These are phyloP conservation scores for Rhagonycha lutea DNA, from an alignment of 2,888 invertebrate genomes.

Conservation along the genomic window DNA sequence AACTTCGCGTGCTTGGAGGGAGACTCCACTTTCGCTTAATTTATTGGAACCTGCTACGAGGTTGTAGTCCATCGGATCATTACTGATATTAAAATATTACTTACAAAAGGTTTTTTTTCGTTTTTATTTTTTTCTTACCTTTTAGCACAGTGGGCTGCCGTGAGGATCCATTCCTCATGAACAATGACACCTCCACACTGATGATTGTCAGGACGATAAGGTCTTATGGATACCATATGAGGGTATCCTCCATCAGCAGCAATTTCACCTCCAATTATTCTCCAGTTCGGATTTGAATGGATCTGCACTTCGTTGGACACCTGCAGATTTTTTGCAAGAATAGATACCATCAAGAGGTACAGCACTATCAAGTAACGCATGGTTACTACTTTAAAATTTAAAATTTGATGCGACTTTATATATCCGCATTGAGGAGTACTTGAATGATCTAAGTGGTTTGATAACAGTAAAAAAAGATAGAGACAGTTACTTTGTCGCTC, in stretches of 20 bases:
- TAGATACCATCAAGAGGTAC: too few species aligned
- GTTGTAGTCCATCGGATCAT: not conserved
- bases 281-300: not conserved
- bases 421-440: too few species aligned
- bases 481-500: too few species aligned
- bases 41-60: conserved; percentile 59
- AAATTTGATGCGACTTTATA: too few species aligned
- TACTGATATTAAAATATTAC: conserved; percentile 53
- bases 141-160: conserved; percentile 46
- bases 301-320: not conserved
- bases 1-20: conserved; percentile 50
- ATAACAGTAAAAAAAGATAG: too few species aligned
- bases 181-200: conserved; percentile 59
- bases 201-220: conserved; percentile 29
- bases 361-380: too few species aligned
- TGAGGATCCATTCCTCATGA: conserved; percentile 49
- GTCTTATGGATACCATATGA: not conserved
- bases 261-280: not conserved
- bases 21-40: conserved; percentile 53
- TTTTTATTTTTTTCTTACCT: not conserved
- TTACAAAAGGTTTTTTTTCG: not conserved
- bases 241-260: not conserved
- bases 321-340: too few species aligned
- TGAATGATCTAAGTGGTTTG: too few species aligned
- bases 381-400: too few species aligned